Percentiles rank a stretch among this genome's conserved stretches.
phyloP scores from a whole-genome alignment of 2,888 invertebrate species.

The Meliscaeva auricollis region DNA sequence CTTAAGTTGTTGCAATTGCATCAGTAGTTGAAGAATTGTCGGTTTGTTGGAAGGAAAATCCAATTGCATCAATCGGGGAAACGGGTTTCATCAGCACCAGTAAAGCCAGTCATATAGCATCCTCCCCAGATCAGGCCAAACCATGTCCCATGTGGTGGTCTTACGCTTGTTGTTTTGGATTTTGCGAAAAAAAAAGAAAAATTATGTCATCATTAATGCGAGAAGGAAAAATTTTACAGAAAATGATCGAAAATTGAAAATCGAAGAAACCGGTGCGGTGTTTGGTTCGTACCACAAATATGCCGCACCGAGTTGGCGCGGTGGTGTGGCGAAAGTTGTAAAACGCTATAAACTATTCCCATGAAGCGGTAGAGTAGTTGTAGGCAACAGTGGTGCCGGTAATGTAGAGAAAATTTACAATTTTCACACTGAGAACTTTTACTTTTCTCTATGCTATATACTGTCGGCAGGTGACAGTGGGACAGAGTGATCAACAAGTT shows the following conservation, averaged over 20 bases:
- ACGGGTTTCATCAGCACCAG: slow-evolving; percentile 38
- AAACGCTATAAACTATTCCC: not conserved
- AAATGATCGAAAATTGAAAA: slow-evolving; percentile 58
- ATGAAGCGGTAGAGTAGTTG: not conserved
- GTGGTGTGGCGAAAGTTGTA: slow-evolving; percentile 68
- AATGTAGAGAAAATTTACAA: slow-evolving; percentile 47
- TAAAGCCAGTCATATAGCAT: slow-evolving; percentile 8
- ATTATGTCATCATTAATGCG: slow-evolving; percentile 71
- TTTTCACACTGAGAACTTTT: slow-evolving; percentile 64
- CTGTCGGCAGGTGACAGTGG: not conserved
- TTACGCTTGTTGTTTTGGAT: slow-evolving; percentile 20
- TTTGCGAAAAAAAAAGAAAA: slow-evolving; percentile 47
- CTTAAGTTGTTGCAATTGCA: slow-evolving; percentile 12
- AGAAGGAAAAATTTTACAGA: slow-evolving; percentile 47
- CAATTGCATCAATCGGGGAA: slow-evolving; percentile 46
- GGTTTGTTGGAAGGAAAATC: slow-evolving; percentile 40
- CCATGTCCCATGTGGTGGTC: slow-evolving; percentile 16
- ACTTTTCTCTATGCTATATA: slow-evolving; percentile 57
- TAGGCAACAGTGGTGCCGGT: not conserved
- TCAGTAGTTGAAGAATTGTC: slow-evolving; percentile 15
- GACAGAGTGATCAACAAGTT: too few relatives aligned
- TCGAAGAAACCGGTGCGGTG: slow-evolving; percentile 29
- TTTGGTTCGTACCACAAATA: not conserved
- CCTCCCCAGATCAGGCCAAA: slow-evolving; percentile 27
- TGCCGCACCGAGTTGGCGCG: not conserved